Conservation (phyloP, 2,797 vertebrate species). For the Fratercula arctica region DNA sequence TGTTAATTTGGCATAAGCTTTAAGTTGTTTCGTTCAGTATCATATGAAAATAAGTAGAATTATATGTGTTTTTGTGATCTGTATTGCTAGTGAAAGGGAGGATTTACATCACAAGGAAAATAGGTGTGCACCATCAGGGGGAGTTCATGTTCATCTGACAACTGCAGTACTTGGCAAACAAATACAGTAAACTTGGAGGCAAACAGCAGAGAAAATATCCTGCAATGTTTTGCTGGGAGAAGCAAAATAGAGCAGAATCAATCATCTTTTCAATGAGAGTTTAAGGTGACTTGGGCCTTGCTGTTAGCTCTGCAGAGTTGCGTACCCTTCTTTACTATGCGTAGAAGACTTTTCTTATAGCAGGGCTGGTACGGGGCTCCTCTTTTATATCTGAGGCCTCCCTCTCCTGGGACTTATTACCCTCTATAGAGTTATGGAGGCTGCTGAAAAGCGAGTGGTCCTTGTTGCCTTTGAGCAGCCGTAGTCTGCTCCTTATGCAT, state of each 20-base stretch:
- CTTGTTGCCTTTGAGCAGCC: not conserved
- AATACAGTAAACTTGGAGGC: not conserved
- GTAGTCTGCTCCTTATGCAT: not conserved
- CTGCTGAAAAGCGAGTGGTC: not conserved
- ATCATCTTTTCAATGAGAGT: constrained; percentile 45
- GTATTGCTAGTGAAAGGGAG: not conserved
- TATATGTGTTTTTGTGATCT: not conserved
- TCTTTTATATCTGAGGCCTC: not conserved
- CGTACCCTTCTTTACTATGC: rapidly evolving
- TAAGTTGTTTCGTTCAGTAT: constrained; percentile 7
- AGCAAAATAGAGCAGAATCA: constrained; percentile 43
- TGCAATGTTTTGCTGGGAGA: constrained; percentile 38
- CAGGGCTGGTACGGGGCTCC: not conserved
- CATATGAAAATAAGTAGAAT: constrained; percentile 9
- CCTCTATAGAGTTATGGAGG: not conserved
- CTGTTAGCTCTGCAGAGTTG: not conserved
- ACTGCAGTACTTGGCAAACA: constrained; percentile 37
- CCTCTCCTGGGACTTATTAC: not conserved
- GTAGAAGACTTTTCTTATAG: not conserved
- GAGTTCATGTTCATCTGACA: constrained; percentile 35
- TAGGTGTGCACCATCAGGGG: constrained; percentile 12
- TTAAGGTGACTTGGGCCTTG: constrained; percentile 30
- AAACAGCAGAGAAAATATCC: constrained; percentile 21
- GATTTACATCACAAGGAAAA: not conserved
- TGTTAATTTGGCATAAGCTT: constrained; percentile 48